These are phyloP conservation scores for Macropodus opercularis DNA, from an alignment of 2,797 vertebrate genomes.

Conservation along the genomic window DNA sequence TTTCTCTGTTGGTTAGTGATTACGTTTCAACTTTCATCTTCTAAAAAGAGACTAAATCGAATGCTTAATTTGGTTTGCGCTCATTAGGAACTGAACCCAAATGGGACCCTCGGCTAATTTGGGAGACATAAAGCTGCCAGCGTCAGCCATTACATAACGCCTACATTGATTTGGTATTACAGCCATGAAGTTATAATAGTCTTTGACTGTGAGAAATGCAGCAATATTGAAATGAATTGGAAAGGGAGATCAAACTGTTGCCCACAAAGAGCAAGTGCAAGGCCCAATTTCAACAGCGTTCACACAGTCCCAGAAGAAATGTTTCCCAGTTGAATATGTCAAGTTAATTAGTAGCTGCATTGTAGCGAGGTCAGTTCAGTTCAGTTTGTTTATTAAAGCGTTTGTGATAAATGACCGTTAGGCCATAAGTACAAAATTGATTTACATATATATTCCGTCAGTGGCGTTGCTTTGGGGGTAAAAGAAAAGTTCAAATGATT, in stretches of 20 bases:
- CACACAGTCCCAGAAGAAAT: slow-evolving; percentile 38
- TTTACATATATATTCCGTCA: background rate
- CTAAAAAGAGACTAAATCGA: slow-evolving; percentile 71
- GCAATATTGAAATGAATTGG: slow-evolving; percentile 56
- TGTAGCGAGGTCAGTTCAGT: slow-evolving; percentile 37
- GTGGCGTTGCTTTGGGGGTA: background rate
- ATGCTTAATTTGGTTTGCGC: slow-evolving; percentile 73
- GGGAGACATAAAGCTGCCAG: slow-evolving; percentile 54
- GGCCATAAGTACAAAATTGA: background rate
- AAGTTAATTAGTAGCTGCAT: slow-evolving; percentile 41
- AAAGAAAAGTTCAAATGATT: background rate
- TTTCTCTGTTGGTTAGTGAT: slow-evolving; percentile 61
- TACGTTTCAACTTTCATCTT: slow-evolving; percentile 71
- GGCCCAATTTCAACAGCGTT: slow-evolving; percentile 44
- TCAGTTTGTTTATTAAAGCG: slow-evolving; percentile 34
- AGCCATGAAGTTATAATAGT: slow-evolving; percentile 66
- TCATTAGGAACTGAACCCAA: slow-evolving; percentile 69
- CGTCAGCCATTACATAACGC: slow-evolving; percentile 52
- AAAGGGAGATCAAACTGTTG: slow-evolving; percentile 36
- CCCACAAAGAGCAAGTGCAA: slow-evolving; percentile 34
- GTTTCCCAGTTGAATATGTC: slow-evolving; percentile 5
- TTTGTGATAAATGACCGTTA: slow-evolving; percentile 5
- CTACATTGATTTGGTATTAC: slow-evolving; percentile 63
- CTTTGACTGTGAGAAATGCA: slow-evolving; percentile 50
- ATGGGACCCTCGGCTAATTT: slow-evolving; percentile 63